Conservation (phyloP, 2,113 vertebrate genomes). For the Telmatochromis sp. region DNA sequence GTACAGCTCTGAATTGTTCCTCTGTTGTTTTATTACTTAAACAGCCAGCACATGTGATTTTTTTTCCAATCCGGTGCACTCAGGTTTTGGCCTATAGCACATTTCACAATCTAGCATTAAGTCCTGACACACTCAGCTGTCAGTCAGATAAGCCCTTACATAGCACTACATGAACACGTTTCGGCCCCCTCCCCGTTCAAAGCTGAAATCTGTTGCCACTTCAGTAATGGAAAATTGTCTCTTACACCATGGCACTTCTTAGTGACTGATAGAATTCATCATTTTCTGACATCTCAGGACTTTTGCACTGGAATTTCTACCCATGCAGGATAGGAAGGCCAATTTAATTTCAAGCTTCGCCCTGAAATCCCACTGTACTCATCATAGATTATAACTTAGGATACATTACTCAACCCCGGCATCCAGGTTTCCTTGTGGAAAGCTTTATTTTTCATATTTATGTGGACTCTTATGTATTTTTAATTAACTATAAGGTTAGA, state of each 20-base stretch:
- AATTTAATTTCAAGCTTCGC: conserved; percentile 50
- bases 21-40: not conserved
- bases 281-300: conserved; percentile 54
- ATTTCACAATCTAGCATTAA: conserved; percentile 34
- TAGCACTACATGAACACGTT: conserved; percentile 34
- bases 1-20: not conserved
- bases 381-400: conserved; percentile 38
- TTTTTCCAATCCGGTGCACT: not conserved
- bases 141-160: conserved; percentile 60
- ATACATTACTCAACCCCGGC: not conserved
- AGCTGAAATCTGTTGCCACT: conserved; percentile 60
- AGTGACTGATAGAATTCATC: conserved; percentile 67
- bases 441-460: conserved; percentile 24
- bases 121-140: conserved; percentile 55
- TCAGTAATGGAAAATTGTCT: conserved; percentile 69
- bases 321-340: conserved; percentile 27
- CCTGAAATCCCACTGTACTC: conserved; percentile 19
- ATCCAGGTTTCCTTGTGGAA: not conserved
- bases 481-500: not conserved
- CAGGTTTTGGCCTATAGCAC: not conserved
- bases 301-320: conserved; percentile 46
- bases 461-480: not conserved
- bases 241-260: conserved; percentile 47
- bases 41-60: not conserved
- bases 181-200: conserved; percentile 11